Evolutionary conservation across 1,140 invertebrate genomes (phyloP).

Genomic region (Lamellibrachia luymesi): DNA sequence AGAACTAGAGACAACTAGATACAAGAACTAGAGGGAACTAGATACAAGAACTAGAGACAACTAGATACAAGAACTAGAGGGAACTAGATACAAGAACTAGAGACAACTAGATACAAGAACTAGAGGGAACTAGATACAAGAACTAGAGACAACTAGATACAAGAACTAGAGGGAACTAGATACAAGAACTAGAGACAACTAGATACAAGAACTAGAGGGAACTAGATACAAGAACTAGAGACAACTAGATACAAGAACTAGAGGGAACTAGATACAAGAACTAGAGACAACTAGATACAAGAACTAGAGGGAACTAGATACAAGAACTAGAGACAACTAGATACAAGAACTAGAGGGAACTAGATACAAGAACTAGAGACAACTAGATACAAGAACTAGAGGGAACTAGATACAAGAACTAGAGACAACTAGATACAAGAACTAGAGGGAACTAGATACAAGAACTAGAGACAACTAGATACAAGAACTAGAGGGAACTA

Average conservation of each 20-base stretch:
- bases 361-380: neutral
- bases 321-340: neutral
- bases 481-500: neutral
- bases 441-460: neutral
- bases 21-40: too few species aligned
- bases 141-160: neutral
- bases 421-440: neutral
- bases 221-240: neutral
- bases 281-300: neutral
- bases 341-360: neutral
- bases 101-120: too few species aligned
- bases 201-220: neutral
- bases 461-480: neutral
- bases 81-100: neutral
- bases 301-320: neutral
- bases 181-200: neutral
- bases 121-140: neutral
- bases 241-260: neutral
- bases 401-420: neutral
- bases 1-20: too few species aligned
- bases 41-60: too few species aligned
- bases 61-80: too few species aligned
- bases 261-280: neutral
- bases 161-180: neutral
- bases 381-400: neutral